These are phyloP conservation scores for Hylia prasina DNA, from an alignment of 2,113 vertebrate species.

Conservation along the genomic window DNA sequence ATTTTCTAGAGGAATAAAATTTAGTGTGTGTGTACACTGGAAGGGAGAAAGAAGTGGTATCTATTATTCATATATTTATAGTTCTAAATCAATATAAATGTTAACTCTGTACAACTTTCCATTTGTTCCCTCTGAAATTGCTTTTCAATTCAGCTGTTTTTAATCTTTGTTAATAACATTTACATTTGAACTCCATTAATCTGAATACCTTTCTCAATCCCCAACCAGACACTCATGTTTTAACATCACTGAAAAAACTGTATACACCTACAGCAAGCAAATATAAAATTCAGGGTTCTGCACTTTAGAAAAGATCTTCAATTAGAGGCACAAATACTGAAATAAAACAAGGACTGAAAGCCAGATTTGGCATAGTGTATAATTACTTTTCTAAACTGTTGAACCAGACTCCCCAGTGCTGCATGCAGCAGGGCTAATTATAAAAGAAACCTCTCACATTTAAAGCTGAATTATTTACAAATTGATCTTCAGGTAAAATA, in stretches of 20 bases:
- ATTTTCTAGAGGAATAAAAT: background rate
- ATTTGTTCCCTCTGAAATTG: background rate
- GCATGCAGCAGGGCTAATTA: background rate
- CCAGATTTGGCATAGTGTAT: constrained; percentile 3
- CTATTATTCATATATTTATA: background rate
- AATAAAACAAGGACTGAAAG: constrained; percentile 20
- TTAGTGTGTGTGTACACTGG: fast-evolving
- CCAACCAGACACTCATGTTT: background rate
- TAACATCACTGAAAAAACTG: background rate
- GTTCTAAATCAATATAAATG: background rate
- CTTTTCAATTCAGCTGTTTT: background rate
- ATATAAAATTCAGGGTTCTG: constrained; percentile 16
- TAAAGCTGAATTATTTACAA: background rate
- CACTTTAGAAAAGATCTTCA: background rate
- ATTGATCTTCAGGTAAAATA: background rate
- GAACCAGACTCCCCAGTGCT: constrained; percentile 20
- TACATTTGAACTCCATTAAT: constrained; percentile 13
- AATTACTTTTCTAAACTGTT: constrained; percentile 52
- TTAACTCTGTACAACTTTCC: background rate
- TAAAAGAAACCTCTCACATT: background rate
- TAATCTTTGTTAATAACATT: background rate
- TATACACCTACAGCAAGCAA: background rate
- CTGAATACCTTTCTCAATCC: background rate
- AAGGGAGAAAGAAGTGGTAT: background rate
- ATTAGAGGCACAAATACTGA: constrained; percentile 26